A percentile compares a stretch with the other conserved stretches of the same genome.
phyloP scores from a whole-genome alignment of 2,797 vertebrate genomes.

The Bradypodion ventrale region DNA sequence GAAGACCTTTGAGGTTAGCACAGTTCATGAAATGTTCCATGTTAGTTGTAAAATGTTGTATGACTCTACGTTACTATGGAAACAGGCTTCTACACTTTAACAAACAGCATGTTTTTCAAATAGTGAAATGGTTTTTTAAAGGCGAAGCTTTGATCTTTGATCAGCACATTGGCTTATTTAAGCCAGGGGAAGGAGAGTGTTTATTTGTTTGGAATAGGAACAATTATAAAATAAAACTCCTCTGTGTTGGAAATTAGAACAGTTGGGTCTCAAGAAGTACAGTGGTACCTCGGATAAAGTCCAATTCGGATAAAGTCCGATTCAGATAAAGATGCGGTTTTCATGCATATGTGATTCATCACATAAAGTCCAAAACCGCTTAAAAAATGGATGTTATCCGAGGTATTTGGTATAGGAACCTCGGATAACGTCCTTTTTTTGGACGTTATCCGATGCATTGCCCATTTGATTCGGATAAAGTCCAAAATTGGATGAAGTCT shows the following conservation, averaged over 20 bases:
- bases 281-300: too few relatives aligned
- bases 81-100: conserved; percentile 37
- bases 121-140: conserved; percentile 22
- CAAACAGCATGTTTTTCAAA: background rate
- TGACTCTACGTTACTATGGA: conserved; percentile 26
- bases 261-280: background rate
- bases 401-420: too few relatives aligned
- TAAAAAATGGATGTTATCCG: too few relatives aligned
- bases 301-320: too few relatives aligned
- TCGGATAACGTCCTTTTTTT: too few relatives aligned
- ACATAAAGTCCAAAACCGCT: too few relatives aligned
- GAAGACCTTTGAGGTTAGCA: conserved; percentile 8
- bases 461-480: too few relatives aligned
- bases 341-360: too few relatives aligned
- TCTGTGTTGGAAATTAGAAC: background rate
- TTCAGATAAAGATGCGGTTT: too few relatives aligned
- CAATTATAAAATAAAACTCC: background rate
- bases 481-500: too few relatives aligned
- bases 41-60: background rate
- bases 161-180: background rate
- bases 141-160: background rate
- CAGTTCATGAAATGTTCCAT: background rate
- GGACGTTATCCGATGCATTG: too few relatives aligned
- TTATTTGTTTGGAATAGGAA: background rate
- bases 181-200: background rate